Evolutionary conservation across 2,797 vertebrate species (phyloP), one percentile per base, ranked within the genome.

Genomic region (Australoheros facetus): DNA sequence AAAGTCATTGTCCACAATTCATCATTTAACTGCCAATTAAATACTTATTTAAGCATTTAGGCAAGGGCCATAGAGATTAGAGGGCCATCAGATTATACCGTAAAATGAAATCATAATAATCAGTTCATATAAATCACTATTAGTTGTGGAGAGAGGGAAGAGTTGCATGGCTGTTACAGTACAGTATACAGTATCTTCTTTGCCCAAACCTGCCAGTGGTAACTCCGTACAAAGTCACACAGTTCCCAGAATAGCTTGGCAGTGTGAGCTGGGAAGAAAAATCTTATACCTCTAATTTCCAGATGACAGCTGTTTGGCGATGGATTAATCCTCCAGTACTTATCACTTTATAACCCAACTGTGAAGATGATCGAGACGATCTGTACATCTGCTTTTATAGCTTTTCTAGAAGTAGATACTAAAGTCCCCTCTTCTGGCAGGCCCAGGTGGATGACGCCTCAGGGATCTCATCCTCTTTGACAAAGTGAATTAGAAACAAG

Each of bases 41-140:
- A 64, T 45, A 64, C 45, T 17, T 45, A 45, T 64, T 45, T 45
- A 45, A 64, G 39, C 21, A 45, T 64, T 64, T 64, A 42, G 37
- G 21, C 21, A 64, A 45, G 1, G 3, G 14, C 14, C 60, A 64
- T 64, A n/a, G 21, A 64, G 39, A 14, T 34, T 34, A 34, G 7
- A 34, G 32, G 32, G 32, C 32, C 32, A 64, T 64, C 39, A 11
- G 8, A 45, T 7, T 45, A 11, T 26, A 37, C 37, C 9, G 37
- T 37, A 26, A 45, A 64, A 26, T 14, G 16, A 45, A 64, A 26
- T 45, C 42, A 45, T 14, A 45, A 45, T 13, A 45, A 45, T 16
- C 42, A 45, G 12, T 64, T 64, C 13, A 64, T 42, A 64, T 64
- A 42, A 64, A 45, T 64, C 60, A 64, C 60, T 26, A 26, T 21